Evolutionary conservation across 92 coral and sea anemone genomes (phyloP).

Genomic region (Paramuricea clavata): DNA sequence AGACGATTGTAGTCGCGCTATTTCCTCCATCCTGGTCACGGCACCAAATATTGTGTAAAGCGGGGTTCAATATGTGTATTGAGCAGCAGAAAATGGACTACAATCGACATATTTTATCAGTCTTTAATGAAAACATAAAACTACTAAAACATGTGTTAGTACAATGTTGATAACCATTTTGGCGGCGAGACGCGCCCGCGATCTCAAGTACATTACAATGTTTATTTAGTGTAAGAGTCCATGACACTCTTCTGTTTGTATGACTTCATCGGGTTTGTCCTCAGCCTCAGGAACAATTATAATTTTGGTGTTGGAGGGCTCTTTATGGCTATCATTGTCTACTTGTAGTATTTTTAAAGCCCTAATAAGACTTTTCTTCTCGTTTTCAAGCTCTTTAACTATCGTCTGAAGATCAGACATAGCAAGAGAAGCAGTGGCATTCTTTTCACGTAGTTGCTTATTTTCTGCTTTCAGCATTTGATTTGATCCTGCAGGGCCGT

Average conservation of each 20-base stretch:
- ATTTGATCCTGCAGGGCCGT: not conserved
- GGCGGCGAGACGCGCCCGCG: no score
- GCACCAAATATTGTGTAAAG: slow-evolving; percentile 5
- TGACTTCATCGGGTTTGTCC: no score
- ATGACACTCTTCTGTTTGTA: no score
- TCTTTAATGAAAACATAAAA: no score
- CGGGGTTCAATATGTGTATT: not conserved
- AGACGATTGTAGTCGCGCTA: not conserved
- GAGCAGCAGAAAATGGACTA: not conserved
- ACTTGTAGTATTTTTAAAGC: not conserved
- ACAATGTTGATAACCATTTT: no score
- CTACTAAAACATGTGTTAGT: no score
- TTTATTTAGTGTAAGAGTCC: no score
- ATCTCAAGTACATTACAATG: no score
- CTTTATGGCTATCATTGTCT: not conserved
- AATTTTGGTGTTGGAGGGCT: not conserved
- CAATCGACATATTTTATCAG: no score
- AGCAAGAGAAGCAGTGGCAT: not conserved
- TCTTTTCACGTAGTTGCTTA: not conserved
- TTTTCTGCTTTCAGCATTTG: not conserved
- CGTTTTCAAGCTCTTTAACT: not conserved
- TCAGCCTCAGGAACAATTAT: not conserved
- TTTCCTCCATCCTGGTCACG: slow-evolving; percentile 10
- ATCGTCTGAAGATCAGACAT: not conserved
- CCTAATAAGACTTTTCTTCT: not conserved